A percentile compares a stretch with the other conserved stretches of the same genome.
phyloP scores from a whole-genome alignment of 2,113 vertebrate genomes.

The Myocastor coypus region DNA sequence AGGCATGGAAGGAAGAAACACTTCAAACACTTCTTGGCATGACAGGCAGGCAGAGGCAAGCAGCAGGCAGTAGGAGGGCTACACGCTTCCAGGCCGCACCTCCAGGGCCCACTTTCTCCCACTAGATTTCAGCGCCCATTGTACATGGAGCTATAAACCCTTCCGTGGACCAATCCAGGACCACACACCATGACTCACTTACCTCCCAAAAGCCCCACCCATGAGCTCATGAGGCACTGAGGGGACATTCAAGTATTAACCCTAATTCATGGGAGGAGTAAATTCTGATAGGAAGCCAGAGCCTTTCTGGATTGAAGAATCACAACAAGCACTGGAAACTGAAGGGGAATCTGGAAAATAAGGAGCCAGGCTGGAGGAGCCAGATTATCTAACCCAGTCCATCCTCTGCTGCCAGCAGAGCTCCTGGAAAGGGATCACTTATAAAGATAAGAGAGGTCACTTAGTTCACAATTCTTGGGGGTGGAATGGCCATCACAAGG shows the following conservation, averaged over 20 bases:
- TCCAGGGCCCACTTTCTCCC: too few relatives aligned
- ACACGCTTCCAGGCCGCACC: too few relatives aligned
- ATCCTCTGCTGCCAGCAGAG: not conserved
- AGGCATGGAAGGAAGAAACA: too few relatives aligned
- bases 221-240: too few relatives aligned
- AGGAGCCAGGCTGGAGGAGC: not conserved
- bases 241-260: not conserved
- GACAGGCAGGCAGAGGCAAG: too few relatives aligned
- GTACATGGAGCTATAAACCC: not conserved
- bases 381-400: not conserved
- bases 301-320: not conserved
- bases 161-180: not conserved
- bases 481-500: not conserved
- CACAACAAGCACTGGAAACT: not conserved
- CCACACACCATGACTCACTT: not conserved
- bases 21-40: too few relatives aligned
- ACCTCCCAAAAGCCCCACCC: too few relatives aligned
- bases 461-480: not conserved
- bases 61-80: too few relatives aligned
- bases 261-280: not conserved
- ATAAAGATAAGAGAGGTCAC: not conserved
- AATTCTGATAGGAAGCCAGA: not conserved
- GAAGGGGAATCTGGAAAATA: not conserved
- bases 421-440: not conserved
- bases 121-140: not conserved